phyloP scores from a whole-genome alignment of 2,888 invertebrate genomes.

The Adelphocoris suturalis region DNA sequence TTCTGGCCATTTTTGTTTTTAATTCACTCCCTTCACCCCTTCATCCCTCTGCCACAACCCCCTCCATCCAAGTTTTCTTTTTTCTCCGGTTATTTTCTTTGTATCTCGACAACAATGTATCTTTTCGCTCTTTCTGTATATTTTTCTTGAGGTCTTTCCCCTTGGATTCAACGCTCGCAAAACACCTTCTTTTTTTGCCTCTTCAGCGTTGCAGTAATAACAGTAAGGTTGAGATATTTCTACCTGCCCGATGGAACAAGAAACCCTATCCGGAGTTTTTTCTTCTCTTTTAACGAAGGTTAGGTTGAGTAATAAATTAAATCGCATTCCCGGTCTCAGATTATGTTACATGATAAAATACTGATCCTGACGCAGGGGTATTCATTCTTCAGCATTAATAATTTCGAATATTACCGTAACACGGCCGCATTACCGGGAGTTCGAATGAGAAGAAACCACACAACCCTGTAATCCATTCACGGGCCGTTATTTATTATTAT shows the following conservation, averaged over 20 bases:
- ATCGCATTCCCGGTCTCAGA: too few relatives aligned
- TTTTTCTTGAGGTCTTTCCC: slow-evolving; percentile 16
- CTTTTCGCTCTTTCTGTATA: slow-evolving; percentile 24
- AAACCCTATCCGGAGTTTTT: not conserved
- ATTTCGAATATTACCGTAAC: too few relatives aligned
- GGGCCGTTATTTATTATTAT: too few relatives aligned
- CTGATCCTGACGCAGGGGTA: too few relatives aligned
- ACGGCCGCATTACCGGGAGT: too few relatives aligned
- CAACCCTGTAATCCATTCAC: too few relatives aligned
- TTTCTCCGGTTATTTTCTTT: slow-evolving; percentile 3
- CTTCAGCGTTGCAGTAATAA: not conserved
- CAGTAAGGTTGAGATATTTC: slow-evolving; percentile 17
- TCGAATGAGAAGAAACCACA: too few relatives aligned
- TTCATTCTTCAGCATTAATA: too few relatives aligned
- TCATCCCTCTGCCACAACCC: not conserved
- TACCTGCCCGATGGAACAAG: not conserved
- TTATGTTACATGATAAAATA: too few relatives aligned
- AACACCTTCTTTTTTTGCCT: not conserved
- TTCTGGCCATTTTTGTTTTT: slow-evolving; percentile 50
- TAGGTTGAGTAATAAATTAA: too few relatives aligned
- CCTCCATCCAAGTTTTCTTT: not conserved
- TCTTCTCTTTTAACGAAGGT: not conserved
- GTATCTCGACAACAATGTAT: slow-evolving; percentile 16
- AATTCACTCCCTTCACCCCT: slow-evolving; percentile 29
- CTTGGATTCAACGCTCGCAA: not conserved